Evolutionary conservation across 2,797 vertebrate species (phyloP).

Genomic region (Pterois miles): DNA sequence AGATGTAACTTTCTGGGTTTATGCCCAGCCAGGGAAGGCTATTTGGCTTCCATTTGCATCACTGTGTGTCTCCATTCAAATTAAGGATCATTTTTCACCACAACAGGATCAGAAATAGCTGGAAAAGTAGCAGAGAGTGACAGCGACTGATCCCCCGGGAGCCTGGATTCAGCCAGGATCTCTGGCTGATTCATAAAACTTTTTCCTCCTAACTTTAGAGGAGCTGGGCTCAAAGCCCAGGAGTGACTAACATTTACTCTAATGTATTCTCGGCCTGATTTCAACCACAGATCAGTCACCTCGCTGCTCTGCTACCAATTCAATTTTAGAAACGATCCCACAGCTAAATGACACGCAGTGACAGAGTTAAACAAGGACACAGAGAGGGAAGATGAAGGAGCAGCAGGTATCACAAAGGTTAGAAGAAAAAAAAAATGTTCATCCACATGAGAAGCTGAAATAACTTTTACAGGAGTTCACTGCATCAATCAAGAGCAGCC

Average conservation of each 20-base stretch:
- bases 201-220: conserved; percentile 40
- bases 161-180: conserved; percentile 4
- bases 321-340: conserved; percentile 34
- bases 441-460: neutral
- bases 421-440: neutral
- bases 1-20: conserved; percentile 48
- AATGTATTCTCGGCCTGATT: conserved; percentile 31
- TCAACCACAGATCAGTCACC: conserved; percentile 43
- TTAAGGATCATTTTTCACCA: conserved; percentile 16
- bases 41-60: conserved; percentile 53
- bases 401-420: neutral
- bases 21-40: conserved; percentile 29
- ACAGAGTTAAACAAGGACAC: conserved; percentile 15
- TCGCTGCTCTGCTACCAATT: neutral
- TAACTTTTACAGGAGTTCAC: neutral
- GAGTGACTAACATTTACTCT: conserved; percentile 38
- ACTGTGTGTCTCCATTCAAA: conserved; percentile 15
- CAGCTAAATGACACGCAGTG: neutral
- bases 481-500: neutral
- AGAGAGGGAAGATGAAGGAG: neutral
- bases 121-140: conserved; percentile 16
- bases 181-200: conserved; percentile 36
- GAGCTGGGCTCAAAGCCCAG: conserved; percentile 37
- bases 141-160: conserved; percentile 18
- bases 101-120: conserved; percentile 12